phyloP scores from a whole-genome alignment of 2,888 invertebrate genomes.

The Auanema freiburgensis region DNA sequence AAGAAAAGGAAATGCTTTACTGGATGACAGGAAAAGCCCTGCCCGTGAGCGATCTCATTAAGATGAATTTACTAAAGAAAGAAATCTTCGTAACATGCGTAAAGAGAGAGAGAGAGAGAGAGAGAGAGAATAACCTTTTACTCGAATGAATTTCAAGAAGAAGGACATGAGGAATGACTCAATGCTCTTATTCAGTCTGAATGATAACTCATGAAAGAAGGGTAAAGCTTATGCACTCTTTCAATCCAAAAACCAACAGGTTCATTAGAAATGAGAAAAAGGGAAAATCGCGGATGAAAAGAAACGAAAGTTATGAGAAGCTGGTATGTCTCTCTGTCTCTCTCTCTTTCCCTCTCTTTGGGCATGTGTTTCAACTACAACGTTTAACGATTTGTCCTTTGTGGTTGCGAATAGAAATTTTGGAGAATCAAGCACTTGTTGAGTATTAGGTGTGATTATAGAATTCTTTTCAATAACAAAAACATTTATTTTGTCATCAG shows the following conservation, averaged over 20 bases:
- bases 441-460: too few species aligned
- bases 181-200: background rate
- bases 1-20: constrained; percentile 9
- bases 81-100: background rate
- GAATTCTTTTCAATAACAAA: too few species aligned
- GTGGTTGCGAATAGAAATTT: too few species aligned
- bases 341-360: constrained; percentile 23
- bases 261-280: too few species aligned
- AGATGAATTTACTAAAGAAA: background rate
- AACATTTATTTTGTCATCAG: constrained; percentile 2
- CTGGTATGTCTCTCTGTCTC: too few species aligned
- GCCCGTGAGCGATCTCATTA: background rate
- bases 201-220: background rate
- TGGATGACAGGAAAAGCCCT: background rate
- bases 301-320: constrained; percentile 6
- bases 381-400: too few species aligned
- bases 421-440: too few species aligned
- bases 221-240: too few species aligned
- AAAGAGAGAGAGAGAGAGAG: background rate
- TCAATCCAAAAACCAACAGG: too few species aligned
- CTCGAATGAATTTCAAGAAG: background rate
- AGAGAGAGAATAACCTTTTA: background rate
- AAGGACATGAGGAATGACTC: background rate
- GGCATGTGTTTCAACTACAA: too few species aligned
- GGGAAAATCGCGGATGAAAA: too few species aligned